Percentiles rank a stretch among this genome's conserved stretches.
phyloP scores from a whole-genome alignment of 2,797 vertebrate genomes.

The Prionace glauca region DNA sequence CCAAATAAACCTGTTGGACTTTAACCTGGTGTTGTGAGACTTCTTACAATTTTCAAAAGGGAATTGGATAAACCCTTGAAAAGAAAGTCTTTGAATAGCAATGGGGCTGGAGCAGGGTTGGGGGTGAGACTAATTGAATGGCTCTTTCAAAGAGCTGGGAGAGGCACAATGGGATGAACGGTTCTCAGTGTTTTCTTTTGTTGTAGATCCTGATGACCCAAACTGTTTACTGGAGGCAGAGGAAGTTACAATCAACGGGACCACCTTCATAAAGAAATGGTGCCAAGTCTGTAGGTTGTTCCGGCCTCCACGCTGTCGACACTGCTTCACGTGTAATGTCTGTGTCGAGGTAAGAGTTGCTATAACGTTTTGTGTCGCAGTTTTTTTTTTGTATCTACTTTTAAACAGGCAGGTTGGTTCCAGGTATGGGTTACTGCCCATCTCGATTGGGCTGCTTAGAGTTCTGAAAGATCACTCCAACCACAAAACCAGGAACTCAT shows the following conservation, averaged over 20 bases:
- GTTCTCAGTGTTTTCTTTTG: neutral
- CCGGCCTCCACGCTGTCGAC: neutral
- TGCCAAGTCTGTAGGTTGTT: neutral
- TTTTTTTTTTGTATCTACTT: neutral
- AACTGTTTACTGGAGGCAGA: neutral
- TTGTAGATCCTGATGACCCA: neutral
- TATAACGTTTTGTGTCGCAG: neutral
- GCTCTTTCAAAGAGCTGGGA: neutral
- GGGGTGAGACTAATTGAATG: neutral
- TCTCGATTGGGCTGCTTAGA: neutral
- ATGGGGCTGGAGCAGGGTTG: neutral
- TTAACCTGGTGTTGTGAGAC: too few relatives aligned
- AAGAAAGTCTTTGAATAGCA: neutral
- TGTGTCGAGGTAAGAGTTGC: constrained; percentile 4
- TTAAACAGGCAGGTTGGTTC: neutral
- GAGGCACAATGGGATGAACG: neutral
- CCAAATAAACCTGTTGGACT: too few relatives aligned
- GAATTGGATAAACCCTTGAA: neutral
- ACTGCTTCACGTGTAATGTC: neutral
- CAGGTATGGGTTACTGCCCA: neutral
- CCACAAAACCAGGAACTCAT: neutral
- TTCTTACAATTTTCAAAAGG: neutral
- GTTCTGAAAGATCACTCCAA: neutral
- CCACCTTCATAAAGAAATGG: neutral
- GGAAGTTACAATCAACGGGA: neutral